Conservation (phyloP, 2,113 vertebrate species). For the Chaenocephalus aceratus region DNA sequence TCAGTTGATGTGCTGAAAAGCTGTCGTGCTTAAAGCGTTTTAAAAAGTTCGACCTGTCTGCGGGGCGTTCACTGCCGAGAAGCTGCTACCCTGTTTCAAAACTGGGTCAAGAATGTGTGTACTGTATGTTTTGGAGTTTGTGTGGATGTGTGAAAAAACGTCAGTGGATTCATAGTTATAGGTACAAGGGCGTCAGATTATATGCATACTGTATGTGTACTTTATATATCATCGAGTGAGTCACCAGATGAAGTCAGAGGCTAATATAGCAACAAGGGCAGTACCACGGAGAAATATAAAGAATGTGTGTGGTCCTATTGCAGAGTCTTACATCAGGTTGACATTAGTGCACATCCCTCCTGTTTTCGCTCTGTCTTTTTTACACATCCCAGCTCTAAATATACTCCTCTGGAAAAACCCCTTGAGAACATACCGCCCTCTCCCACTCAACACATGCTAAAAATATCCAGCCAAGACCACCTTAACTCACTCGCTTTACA, state of each 20-base stretch:
- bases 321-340: slow-evolving; percentile 84
- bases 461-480: slow-evolving; percentile 79
- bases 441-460: slow-evolving; percentile 77
- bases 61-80: slow-evolving; percentile 41
- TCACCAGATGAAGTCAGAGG: slow-evolving; percentile 38
- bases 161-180: neutral
- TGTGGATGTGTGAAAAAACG: neutral
- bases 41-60: slow-evolving; percentile 39
- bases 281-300: slow-evolving; percentile 28
- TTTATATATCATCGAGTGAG: slow-evolving; percentile 10
- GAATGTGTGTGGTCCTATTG: slow-evolving; percentile 80
- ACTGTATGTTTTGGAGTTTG: slow-evolving; percentile 34
- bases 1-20: slow-evolving; percentile 62
- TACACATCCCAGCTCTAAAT: slow-evolving; percentile 80
- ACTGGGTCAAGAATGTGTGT: slow-evolving; percentile 51
- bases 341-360: slow-evolving; percentile 77
- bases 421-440: slow-evolving; percentile 80
- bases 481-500: slow-evolving; percentile 54
- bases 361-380: slow-evolving; percentile 77
- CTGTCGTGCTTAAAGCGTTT: slow-evolving; percentile 26
- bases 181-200: neutral
- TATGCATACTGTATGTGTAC: too few species aligned
- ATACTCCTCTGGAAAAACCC: slow-evolving; percentile 84
- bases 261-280: slow-evolving; percentile 22
- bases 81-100: slow-evolving; percentile 26